Evolutionary conservation across 1,140 invertebrate genomes (phyloP).

Genomic region (Heliothis subflexa): DNA sequence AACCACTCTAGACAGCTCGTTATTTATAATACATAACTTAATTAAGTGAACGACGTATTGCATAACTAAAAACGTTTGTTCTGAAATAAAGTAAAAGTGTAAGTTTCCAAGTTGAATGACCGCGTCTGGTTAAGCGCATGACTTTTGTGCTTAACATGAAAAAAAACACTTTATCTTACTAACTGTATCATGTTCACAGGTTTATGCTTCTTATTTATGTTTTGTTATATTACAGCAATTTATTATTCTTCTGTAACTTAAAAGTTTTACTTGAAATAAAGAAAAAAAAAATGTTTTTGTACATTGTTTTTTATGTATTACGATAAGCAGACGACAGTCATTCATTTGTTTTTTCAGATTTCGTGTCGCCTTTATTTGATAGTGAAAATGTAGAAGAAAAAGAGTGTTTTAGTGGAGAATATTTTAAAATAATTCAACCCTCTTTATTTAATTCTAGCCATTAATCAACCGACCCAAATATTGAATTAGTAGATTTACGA

Average conservation of each 20-base stretch:
- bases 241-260: neutral
- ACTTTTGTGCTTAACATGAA: constrained; percentile 25
- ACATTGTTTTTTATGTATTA: neutral
- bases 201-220: constrained; percentile 26
- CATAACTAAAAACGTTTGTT: neutral
- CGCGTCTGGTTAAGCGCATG: constrained; percentile 4
- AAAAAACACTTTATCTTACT: constrained; percentile 24
- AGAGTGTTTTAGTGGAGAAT: too few relatives aligned
- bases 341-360: too few relatives aligned
- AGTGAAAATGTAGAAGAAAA: too few relatives aligned
- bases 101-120: neutral
- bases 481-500: neutral
- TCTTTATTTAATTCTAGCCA: too few relatives aligned
- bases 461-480: too few relatives aligned
- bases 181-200: constrained; percentile 19
- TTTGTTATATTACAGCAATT: neutral
- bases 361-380: too few relatives aligned
- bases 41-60: neutral
- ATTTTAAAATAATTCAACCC: too few relatives aligned
- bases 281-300: neutral
- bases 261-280: neutral
- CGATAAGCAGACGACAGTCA: too few relatives aligned
- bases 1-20: too few relatives aligned
- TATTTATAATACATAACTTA: too few relatives aligned
- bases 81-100: neutral